Evolutionary conservation across 2,888 invertebrate species (phyloP), one percentile per base, ranked within the genome.

Genomic region (Chymomyza procnemis): DNA sequence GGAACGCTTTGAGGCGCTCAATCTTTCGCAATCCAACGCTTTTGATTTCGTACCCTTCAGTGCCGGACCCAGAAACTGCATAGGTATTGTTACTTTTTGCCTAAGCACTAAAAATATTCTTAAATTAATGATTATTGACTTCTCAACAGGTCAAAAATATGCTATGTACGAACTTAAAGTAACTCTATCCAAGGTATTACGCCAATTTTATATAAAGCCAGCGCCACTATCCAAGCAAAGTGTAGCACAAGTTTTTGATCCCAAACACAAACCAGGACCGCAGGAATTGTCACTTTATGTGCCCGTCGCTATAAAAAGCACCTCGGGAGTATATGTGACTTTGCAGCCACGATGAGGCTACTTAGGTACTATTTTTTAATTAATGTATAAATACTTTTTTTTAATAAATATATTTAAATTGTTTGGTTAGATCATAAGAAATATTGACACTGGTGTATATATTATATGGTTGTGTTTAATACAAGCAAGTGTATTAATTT

Each of bases 41-140:
- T 93, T 92, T 76, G 91, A 91, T 19, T 93, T 92, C 90, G 88
- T 94, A 4, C 92, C 93, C 0, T 94, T 94, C 65, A 94, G 94
- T 78, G 94, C 94, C 18, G 94, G 94, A 0, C 93, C 93, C 0
- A 91, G 94, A 62, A 94, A 94, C 69, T 89, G 89, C 47, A 79
- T 89, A 68, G 90, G 89, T 82, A n/a, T 30, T 9, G 50, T 50
- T 1, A 19, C 1, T 16, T 6, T 16, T 16, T 4, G 26, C 26
- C 50, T 19, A 48, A 48, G 8, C 14, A 19, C 9, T 16, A n/a
- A 46, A 21, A 56, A 26, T n/a, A 0, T 52, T 22, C 19, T 18
- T 9, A 8, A 59, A 30, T 56, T 46, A 18, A 47, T n/a, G 6
- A 26, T 2, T 41, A n/a, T 55, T 30, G 30, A 56, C 30, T 48